These are phyloP conservation scores for Siniperca obscura DNA, from an alignment of 2,797 vertebrate species.

Conservation along the genomic window DNA sequence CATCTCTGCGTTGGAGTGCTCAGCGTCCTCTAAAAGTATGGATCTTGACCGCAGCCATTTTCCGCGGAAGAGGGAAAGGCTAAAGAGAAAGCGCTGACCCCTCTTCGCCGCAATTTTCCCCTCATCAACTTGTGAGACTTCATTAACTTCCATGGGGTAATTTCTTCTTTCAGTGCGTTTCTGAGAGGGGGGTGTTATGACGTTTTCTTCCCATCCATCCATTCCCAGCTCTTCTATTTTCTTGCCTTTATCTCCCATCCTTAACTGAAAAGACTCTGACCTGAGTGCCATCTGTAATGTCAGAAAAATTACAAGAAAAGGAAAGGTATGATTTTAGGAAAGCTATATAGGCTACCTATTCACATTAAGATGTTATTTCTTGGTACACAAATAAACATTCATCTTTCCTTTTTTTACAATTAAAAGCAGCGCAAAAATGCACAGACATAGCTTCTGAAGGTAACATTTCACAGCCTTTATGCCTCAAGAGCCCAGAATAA, in stretches of 20 bases:
- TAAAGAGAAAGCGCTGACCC: slow-evolving; percentile 87
- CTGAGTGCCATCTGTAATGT: not conserved
- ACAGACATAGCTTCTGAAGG: not conserved
- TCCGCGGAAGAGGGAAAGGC: slow-evolving; percentile 82
- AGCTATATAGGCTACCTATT: not conserved
- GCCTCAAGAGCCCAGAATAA: slow-evolving; percentile 30
- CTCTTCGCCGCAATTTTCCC: slow-evolving; percentile 85
- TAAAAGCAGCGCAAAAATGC: slow-evolving; percentile 1
- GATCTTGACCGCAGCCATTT: slow-evolving; percentile 86
- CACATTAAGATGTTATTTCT: not conserved
- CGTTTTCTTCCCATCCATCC: slow-evolving; percentile 41
- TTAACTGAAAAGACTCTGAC: slow-evolving; percentile 2
- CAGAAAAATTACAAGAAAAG: not conserved
- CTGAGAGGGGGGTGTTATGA: slow-evolving; percentile 56
- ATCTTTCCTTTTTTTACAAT: not conserved
- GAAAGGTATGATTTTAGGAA: not conserved
- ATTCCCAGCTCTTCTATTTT: slow-evolving; percentile 10
- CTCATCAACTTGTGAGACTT: slow-evolving; percentile 86
- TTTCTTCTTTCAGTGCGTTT: slow-evolving; percentile 79
- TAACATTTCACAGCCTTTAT: slow-evolving; percentile 11
- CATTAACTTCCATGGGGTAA: slow-evolving; percentile 86
- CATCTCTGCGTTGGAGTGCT: slow-evolving; percentile 77
- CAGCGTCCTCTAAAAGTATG: slow-evolving; percentile 84
- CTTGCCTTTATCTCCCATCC: slow-evolving; percentile 9
- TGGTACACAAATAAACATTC: not conserved